A percentile compares a stretch with the other conserved stretches of the same genome.
phyloP scores from a whole-genome alignment of 2,797 vertebrate genomes.

The Trematomus bernacchii region DNA sequence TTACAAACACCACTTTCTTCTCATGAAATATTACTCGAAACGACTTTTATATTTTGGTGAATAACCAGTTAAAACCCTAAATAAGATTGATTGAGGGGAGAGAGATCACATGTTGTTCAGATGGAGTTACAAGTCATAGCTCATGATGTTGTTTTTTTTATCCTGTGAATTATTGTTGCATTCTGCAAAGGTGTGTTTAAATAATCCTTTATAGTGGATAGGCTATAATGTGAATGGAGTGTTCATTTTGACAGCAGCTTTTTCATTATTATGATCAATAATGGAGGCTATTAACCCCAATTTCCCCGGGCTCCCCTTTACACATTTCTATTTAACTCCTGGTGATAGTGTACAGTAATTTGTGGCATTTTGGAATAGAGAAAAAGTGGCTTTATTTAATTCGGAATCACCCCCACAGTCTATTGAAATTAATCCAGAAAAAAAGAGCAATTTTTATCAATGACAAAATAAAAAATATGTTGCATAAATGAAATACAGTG shows the following conservation, averaged over 20 bases:
- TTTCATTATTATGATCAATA: background rate
- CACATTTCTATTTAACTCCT: background rate
- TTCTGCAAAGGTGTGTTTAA: background rate
- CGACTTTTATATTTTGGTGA: background rate
- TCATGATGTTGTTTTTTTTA: background rate
- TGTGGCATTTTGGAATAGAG: background rate
- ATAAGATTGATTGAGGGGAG: background rate
- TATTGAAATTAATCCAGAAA: background rate
- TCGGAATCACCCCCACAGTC: background rate
- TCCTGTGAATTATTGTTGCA: background rate
- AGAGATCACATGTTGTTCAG: background rate
- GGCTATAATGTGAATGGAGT: background rate
- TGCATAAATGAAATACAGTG: background rate
- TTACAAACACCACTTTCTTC: background rate
- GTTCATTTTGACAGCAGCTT: background rate
- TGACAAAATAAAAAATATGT: background rate
- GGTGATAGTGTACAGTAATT: background rate
- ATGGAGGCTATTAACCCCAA: background rate
- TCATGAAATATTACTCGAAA: background rate
- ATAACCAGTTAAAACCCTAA: background rate
- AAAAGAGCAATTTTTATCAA: constrained; percentile 5
- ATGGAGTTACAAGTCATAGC: background rate
- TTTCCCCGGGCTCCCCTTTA: background rate
- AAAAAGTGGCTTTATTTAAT: background rate
- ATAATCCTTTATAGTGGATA: background rate